Percentiles rank a stretch among this genome's conserved stretches.
Conservation (phyloP, 2,888 invertebrate species). For the Lepidochrysops patricia region DNA sequence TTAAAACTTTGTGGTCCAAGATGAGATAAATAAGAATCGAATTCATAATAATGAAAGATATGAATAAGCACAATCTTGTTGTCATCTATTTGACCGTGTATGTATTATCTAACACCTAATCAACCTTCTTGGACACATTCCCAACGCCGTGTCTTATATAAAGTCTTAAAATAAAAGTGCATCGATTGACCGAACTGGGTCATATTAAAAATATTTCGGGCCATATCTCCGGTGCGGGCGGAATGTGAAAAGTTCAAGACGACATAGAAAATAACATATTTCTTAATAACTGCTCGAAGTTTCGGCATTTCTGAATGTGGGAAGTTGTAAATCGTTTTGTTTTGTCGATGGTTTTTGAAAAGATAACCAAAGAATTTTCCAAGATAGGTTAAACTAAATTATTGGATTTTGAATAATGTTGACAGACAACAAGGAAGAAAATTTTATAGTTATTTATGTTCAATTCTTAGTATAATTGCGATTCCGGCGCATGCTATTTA, state of each 20-base stretch:
- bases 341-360: background rate
- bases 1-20: too few species aligned
- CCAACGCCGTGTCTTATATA: constrained; percentile 14
- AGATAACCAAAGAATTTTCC: background rate
- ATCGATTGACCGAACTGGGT: constrained; percentile 50
- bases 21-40: too few species aligned
- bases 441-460: too few species aligned
- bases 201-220: constrained; percentile 40
- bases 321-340: constrained; percentile 1
- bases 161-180: constrained; percentile 27
- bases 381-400: background rate
- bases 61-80: too few species aligned
- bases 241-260: constrained; percentile 17
- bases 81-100: background rate
- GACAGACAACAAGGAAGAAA: too few species aligned
- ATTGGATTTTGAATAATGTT: too few species aligned
- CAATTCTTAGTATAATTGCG: too few species aligned
- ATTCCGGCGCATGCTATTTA: too few species aligned
- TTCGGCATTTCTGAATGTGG: background rate
- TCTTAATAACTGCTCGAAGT: constrained; percentile 3
- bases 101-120: constrained; percentile 3
- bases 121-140: constrained; percentile 27
- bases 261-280: constrained; percentile 12
- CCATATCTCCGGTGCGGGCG: constrained; percentile 30
- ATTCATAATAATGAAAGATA: too few species aligned